These are phyloP conservation scores for Suillia variegata DNA, from an alignment of 2,888 invertebrate species.

Conservation along the genomic window DNA sequence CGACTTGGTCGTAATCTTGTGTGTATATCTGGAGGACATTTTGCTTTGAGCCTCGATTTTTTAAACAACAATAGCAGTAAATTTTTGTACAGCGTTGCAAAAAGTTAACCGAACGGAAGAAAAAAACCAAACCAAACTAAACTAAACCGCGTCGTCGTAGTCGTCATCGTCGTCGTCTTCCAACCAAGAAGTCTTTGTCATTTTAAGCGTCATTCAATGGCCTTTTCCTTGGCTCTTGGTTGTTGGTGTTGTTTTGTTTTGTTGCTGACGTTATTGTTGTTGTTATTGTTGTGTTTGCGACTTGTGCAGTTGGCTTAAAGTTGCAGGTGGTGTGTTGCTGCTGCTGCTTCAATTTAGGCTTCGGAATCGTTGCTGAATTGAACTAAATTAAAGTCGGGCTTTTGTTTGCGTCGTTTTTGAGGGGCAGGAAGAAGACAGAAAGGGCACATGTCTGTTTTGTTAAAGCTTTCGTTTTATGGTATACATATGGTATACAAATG, in stretches of 20 bases:
- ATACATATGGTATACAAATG: no score
- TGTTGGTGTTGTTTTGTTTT: not conserved
- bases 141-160: not conserved
- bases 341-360: no score
- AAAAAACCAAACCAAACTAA: not conserved
- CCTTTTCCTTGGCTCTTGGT: not conserved
- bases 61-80: constrained; percentile 4
- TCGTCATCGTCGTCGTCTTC: no score
- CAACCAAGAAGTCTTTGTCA: not conserved
- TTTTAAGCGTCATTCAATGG: not conserved
- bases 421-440: no score
- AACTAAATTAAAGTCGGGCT: no score
- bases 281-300: not conserved
- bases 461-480: no score
- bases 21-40: constrained; percentile 3
- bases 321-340: constrained; percentile 1
- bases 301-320: not conserved
- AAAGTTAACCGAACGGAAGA: not conserved
- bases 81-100: no score
- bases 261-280: not conserved
- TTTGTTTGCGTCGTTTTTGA: no score
- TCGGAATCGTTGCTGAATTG: no score
- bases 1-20: not conserved
- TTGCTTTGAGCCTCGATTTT: not conserved
- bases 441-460: no score